Conservation (phyloP, 1,140 invertebrate genomes). For the Leguminivora glycinivorella region DNA sequence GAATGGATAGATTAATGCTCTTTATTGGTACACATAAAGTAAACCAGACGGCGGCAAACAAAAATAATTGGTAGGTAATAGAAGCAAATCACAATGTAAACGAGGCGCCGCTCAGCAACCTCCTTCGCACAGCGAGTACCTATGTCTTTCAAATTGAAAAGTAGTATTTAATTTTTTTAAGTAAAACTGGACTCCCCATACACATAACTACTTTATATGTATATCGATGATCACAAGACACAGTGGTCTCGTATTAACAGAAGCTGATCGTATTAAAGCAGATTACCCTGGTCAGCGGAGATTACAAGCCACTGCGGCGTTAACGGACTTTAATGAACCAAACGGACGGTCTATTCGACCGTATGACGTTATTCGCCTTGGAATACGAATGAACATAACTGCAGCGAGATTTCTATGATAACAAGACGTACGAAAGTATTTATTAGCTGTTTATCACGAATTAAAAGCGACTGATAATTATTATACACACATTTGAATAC, state of each 20-base stretch:
- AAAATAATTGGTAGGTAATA: too few species aligned
- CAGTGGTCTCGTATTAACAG: neutral
- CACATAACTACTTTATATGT: neutral
- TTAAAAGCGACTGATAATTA: too few species aligned
- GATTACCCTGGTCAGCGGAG: neutral
- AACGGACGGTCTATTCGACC: neutral
- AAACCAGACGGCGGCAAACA: too few species aligned
- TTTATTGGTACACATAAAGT: too few species aligned
- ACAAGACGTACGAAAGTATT: neutral
- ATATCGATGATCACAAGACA: neutral
- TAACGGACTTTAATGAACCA: constrained; percentile 15
- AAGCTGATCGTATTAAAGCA: constrained; percentile 5
- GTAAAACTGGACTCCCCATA: too few species aligned
- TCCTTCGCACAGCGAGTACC: too few species aligned
- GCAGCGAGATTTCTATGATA: neutral
- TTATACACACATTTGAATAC: too few species aligned
- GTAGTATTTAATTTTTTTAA: too few species aligned
- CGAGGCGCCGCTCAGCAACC: too few species aligned
- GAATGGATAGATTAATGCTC: too few species aligned
- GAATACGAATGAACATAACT: neutral
- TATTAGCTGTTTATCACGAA: neutral
- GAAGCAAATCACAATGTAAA: too few species aligned
- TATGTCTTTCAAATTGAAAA: too few species aligned
- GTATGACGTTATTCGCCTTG: neutral
- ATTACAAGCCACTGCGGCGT: constrained; percentile 21